Conservation (phyloP, 2,888 invertebrate species). For the Cheiracanthium punctorium region DNA sequence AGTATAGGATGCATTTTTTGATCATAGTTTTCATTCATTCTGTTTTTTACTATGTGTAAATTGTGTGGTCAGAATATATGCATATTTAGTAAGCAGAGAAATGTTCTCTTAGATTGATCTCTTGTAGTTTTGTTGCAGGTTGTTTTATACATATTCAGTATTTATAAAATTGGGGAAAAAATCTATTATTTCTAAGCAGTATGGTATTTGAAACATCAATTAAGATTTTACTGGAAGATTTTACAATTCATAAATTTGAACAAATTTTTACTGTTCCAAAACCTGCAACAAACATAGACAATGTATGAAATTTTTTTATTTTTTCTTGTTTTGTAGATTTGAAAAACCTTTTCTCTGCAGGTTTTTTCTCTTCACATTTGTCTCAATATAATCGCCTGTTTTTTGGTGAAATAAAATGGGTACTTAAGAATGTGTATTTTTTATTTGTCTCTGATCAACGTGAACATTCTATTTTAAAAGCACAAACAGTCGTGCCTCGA, state of each 20-base stretch:
- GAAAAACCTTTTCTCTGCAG: conserved; percentile 59
- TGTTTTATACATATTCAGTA: conserved; percentile 16
- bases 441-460: neutral
- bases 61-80: conserved; percentile 61
- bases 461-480: too few species aligned
- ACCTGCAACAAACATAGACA: conserved; percentile 65
- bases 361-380: conserved; percentile 55
- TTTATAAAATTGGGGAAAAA: neutral
- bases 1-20: conserved; percentile 63
- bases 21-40: conserved; percentile 67
- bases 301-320: conserved; percentile 46
- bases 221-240: conserved; percentile 22
- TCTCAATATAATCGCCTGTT: conserved; percentile 64
- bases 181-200: conserved; percentile 8
- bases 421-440: conserved; percentile 58
- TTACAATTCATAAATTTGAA: conserved; percentile 21
- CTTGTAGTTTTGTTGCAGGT: conserved; percentile 68
- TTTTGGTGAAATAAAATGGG: conserved; percentile 69
- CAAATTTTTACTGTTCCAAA: conserved; percentile 45
- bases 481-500: too few species aligned
- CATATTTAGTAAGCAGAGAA: conserved; percentile 60
- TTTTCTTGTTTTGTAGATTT: conserved; percentile 54
- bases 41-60: conserved; percentile 63
- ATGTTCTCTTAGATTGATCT: conserved; percentile 55
- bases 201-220: conserved; percentile 7